phyloP scores from a whole-genome alignment of 2,113 vertebrate genomes.

The Columba janthina region DNA sequence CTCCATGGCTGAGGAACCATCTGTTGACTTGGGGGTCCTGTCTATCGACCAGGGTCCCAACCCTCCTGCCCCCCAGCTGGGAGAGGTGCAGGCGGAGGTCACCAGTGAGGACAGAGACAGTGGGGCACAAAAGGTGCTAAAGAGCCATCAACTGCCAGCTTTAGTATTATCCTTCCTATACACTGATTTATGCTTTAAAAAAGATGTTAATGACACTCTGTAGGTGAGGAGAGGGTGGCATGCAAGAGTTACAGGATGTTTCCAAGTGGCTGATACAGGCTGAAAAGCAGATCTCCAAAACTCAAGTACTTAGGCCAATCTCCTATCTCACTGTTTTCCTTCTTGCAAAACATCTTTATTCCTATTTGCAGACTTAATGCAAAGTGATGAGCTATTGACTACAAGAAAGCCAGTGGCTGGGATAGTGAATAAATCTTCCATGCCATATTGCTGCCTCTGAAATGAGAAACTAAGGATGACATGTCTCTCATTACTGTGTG shows the following conservation, averaged over 20 bases:
- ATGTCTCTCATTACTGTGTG: neutral
- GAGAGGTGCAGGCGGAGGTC: too few relatives aligned
- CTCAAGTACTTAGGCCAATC: neutral
- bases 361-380: neutral
- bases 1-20: too few relatives aligned
- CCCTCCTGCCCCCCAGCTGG: too few relatives aligned
- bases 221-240: neutral
- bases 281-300: neutral
- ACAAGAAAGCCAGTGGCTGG: neutral
- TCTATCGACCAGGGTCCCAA: too few relatives aligned
- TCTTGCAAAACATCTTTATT: neutral
- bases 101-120: too few relatives aligned
- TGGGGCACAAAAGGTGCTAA: too few relatives aligned
- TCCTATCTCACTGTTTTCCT: neutral
- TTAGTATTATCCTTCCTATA: neutral
- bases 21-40: too few relatives aligned
- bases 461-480: conserved; percentile 3
- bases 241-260: neutral
- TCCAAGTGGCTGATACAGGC: neutral
- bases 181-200: neutral
- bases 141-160: neutral
- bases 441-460: neutral
- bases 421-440: conserved; percentile 35
- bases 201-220: neutral
- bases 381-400: neutral